These are phyloP conservation scores for Scopus umbretta DNA, from an alignment of 2,113 vertebrate genomes.

Conservation along the genomic window DNA sequence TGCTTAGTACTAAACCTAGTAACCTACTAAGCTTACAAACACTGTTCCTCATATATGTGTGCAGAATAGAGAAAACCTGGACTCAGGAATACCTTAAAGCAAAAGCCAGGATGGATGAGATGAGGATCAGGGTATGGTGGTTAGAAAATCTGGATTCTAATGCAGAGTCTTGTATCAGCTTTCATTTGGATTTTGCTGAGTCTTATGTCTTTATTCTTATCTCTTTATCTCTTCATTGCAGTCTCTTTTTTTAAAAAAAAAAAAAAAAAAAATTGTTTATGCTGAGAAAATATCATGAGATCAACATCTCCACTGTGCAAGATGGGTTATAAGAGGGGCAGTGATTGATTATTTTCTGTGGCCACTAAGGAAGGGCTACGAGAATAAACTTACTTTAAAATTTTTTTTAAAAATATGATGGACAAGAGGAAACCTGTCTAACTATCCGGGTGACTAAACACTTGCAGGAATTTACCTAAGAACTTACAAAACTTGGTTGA, in stretches of 20 bases:
- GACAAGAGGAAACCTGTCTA: not conserved
- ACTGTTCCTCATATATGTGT: accelerated
- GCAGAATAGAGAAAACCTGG: not conserved
- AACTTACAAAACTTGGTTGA: not conserved
- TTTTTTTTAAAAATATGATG: not conserved
- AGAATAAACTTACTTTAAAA: too few species aligned
- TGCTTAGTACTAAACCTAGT: not conserved
- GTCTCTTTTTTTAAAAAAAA: not conserved
- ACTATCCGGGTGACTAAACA: not conserved
- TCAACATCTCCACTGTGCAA: not conserved
- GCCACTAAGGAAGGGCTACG: not conserved
- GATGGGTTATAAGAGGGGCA: not conserved
- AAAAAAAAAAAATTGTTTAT: too few species aligned
- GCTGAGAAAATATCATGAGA: not conserved
- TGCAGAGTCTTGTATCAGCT: not conserved
- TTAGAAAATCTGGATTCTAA: not conserved
- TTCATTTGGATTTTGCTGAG: not conserved
- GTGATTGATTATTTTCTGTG: not conserved
- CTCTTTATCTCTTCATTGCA: not conserved
- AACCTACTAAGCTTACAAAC: not conserved
- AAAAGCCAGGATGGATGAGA: not conserved
- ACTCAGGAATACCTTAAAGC: not conserved
- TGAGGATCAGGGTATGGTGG: not conserved
- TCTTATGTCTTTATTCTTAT: not conserved
- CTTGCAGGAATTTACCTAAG: not conserved